Evolutionary conservation across 2,113 vertebrate species (phyloP), one percentile per base, ranked within the genome.

Genomic region (Ammodytes dubius): DNA sequence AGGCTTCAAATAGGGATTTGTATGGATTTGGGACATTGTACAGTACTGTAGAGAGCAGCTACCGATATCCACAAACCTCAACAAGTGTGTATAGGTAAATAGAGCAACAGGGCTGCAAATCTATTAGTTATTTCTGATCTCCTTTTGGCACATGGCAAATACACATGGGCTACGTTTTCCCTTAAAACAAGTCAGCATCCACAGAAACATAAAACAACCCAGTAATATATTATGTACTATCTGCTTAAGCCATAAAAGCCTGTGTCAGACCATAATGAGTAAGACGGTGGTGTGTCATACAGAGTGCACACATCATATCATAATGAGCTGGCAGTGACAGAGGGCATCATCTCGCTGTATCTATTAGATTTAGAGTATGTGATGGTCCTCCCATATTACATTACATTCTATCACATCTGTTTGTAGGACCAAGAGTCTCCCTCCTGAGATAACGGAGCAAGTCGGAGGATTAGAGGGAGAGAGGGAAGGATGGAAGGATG

Each of bases 391-490:
- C 37, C 6, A 13, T 53, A 13, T 45, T 40, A 64, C 40, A 56
- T 49, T 10, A 17, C n/a, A 53, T 74, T 85, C 84, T 82, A 68
- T 78, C 19, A 56, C 66, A 68, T 84, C 66, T 61, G 63, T 77
- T 82, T 87, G 82, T 77, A 80, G 57, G 27, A 73, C 13, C 75
- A 19, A 40, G 54, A 71, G 49, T 87, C 78, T 83, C 68, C 57
- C 78, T 83, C 68, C 57, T 39, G 83, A 74, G 80, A 85, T 75
- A 64, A 67, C 86, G 72, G 65, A 81, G 40, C 77, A 77, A 76
- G 59, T 81, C 17, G 0, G 53, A 66, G 78, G 74, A 72, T 82
- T 80, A 52, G 60, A 46, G n/a, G 81, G 52, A 81, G 27, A 76
- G 59, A 61, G 42, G 40, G 60, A 67, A 46, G 40, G 50, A 45